A percentile compares a stretch with the other conserved stretches of the same genome.
These are phyloP conservation scores for Ceratosolen solmsi DNA, from an alignment of 1,140 invertebrate genomes.

Conservation along the genomic window DNA sequence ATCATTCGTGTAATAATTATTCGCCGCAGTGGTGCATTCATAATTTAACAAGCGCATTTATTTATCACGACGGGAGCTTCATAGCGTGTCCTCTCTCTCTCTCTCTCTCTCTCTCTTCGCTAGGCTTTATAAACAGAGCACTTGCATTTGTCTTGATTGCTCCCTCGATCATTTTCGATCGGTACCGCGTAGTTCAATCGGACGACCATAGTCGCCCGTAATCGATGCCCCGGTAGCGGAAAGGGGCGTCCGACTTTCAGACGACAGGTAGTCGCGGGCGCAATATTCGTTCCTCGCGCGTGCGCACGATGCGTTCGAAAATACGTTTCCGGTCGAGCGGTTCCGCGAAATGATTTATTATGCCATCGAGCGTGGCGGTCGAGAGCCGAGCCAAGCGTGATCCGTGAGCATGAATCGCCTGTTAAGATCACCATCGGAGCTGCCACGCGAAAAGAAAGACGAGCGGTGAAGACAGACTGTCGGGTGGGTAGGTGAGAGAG, in stretches of 20 bases:
- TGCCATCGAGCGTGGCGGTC: slow-evolving; percentile 63
- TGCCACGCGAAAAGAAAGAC: slow-evolving; percentile 11
- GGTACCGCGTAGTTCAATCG: too few relatives aligned
- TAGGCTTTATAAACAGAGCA: too few relatives aligned
- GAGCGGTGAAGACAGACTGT: neutral
- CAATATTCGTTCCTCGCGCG: slow-evolving; percentile 48
- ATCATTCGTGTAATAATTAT: neutral
- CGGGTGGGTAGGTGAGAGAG: slow-evolving; percentile 46
- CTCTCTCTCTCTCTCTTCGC: too few relatives aligned
- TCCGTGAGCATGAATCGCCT: slow-evolving; percentile 68
- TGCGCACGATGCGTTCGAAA: slow-evolving; percentile 63
- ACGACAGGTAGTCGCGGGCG: slow-evolving; percentile 32
- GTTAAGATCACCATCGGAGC: too few relatives aligned
- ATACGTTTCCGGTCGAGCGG: slow-evolving; percentile 71
- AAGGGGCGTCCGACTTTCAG: neutral
- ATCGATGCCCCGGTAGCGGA: neutral
- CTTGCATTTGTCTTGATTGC: too few relatives aligned
- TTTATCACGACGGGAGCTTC: too few relatives aligned
- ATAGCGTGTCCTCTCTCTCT: too few relatives aligned
- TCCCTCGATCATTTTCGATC: too few relatives aligned
- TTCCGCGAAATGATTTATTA: slow-evolving; percentile 73
- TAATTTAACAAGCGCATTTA: neutral
- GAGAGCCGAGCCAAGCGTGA: slow-evolving; percentile 64
- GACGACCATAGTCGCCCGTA: neutral
- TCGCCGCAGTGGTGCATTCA: neutral